These are phyloP conservation scores for Zygothrica quintamaculata DNA, from an alignment of 2,888 invertebrate species.

Conservation along the genomic window DNA sequence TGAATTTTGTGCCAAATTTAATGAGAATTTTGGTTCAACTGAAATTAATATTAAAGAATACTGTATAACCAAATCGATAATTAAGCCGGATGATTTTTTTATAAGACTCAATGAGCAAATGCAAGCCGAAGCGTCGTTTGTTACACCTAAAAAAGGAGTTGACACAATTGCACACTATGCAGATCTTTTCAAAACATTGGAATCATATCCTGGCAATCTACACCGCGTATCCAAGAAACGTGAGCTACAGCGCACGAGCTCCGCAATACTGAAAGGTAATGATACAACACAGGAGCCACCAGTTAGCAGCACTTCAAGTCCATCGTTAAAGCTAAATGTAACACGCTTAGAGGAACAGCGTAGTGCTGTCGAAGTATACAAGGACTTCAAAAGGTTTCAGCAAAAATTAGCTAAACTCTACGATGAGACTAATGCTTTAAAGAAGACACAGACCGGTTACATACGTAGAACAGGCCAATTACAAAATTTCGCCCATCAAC, in stretches of 20 bases:
- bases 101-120: slow-evolving; percentile 63
- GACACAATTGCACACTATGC: slow-evolving; percentile 67
- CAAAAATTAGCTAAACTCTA: slow-evolving; percentile 61
- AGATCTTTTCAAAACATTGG: slow-evolving; percentile 75
- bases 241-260: slow-evolving; percentile 70
- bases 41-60: slow-evolving; percentile 60
- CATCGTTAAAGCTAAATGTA: slow-evolving; percentile 31
- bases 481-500: slow-evolving; percentile 72
- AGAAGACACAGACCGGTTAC: slow-evolving; percentile 55
- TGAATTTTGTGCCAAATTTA: slow-evolving; percentile 48
- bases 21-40: slow-evolving; percentile 46
- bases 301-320: slow-evolving; percentile 14
- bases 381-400: slow-evolving; percentile 73
- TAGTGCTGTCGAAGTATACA: slow-evolving; percentile 62
- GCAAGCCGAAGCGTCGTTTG: slow-evolving; percentile 46
- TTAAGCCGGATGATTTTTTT: slow-evolving; percentile 65
- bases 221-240: slow-evolving; percentile 67
- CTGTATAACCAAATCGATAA: slow-evolving; percentile 68
- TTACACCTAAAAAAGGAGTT: slow-evolving; percentile 51
- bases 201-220: slow-evolving; percentile 78
- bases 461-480: slow-evolving; percentile 62
- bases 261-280: slow-evolving; percentile 49
- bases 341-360: slow-evolving; percentile 52
- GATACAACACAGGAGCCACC: slow-evolving; percentile 36
- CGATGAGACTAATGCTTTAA: slow-evolving; percentile 46